Evolutionary conservation across 2,888 invertebrate genomes (phyloP).

Genomic region (Gandaritis pyraliata): DNA sequence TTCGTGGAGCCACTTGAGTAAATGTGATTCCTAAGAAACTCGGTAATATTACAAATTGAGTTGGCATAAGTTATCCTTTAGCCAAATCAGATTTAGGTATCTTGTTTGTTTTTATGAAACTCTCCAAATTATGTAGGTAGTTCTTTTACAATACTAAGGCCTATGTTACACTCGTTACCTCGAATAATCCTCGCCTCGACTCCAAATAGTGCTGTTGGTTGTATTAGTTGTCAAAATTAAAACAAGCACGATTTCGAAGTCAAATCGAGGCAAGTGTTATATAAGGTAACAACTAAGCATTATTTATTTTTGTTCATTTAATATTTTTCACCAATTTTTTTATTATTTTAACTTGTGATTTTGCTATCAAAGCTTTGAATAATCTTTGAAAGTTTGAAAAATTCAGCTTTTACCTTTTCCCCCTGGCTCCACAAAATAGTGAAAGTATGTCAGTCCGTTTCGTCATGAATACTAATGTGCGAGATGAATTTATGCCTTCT

Average conservation of each 20-base stretch:
- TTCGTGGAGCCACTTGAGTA: conserved; percentile 1
- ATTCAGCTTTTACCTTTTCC: background rate
- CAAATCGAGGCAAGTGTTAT: no score
- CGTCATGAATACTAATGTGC: conserved; percentile 28
- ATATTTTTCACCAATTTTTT: no score
- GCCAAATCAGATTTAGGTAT: background rate
- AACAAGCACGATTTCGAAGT: no score
- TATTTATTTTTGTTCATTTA: background rate
- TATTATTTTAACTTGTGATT: no score
- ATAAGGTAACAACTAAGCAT: no score
- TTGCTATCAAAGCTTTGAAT: no score
- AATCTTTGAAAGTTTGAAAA: background rate
- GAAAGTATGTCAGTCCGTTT: conserved; percentile 18
- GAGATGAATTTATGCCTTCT: conserved; percentile 25
- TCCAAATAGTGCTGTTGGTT: no score
- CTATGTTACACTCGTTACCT: no score
- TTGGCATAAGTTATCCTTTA: conserved; percentile 2
- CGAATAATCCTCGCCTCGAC: no score
- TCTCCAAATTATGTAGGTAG: background rate
- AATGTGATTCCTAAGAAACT: conserved; percentile 6
- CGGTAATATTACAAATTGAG: conserved; percentile 6
- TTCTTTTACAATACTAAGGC: no score
- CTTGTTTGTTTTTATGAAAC: background rate
- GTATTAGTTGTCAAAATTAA: no score
- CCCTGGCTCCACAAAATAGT: conserved; percentile 3